Evolutionary conservation across 2,113 vertebrate genomes (phyloP).

Genomic region (Istiophorus platypterus): DNA sequence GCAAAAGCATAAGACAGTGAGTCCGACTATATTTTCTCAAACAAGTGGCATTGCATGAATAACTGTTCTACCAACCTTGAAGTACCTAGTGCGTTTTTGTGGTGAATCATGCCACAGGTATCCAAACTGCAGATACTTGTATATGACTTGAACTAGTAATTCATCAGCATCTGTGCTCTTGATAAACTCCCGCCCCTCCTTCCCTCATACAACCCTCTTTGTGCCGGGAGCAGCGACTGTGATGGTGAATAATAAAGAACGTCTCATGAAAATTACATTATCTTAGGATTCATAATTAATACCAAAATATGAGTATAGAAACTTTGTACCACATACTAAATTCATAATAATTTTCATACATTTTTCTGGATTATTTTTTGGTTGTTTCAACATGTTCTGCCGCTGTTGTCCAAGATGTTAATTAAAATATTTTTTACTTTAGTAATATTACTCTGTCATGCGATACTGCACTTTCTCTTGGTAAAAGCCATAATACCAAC

Average conservation of each 20-base stretch:
- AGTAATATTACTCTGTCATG: not conserved
- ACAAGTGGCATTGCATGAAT: conserved; percentile 5
- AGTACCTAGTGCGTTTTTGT: conserved; percentile 29
- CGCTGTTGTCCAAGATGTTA: not conserved
- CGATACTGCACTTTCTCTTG: not conserved
- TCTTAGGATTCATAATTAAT: conserved; percentile 78
- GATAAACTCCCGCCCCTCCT: conserved; percentile 39
- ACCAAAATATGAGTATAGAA: conserved; percentile 62
- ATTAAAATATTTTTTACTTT: conserved; percentile 1
- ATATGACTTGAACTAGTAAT: conserved; percentile 48
- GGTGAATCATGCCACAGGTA: not conserved
- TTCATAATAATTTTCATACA: conserved; percentile 21
- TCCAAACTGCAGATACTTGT: conserved; percentile 23
- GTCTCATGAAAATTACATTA: conserved; percentile 75
- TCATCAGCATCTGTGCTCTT: conserved; percentile 54
- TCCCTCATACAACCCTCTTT: conserved; percentile 44
- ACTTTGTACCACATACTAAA: conserved; percentile 16
- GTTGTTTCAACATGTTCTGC: conserved; percentile 1
- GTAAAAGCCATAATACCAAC: not conserved
- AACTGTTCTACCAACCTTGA: conserved; percentile 36
- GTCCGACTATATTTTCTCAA: conserved; percentile 4
- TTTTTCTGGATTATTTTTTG: conserved; percentile 9
- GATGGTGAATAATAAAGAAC: conserved; percentile 77
- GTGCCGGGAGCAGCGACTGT: conserved; percentile 55
- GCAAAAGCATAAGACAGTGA: not conserved